Percentiles rank a stretch among this genome's conserved stretches.
Conservation (phyloP, 2,888 invertebrate genomes). For the Hypomecis atomaria region DNA sequence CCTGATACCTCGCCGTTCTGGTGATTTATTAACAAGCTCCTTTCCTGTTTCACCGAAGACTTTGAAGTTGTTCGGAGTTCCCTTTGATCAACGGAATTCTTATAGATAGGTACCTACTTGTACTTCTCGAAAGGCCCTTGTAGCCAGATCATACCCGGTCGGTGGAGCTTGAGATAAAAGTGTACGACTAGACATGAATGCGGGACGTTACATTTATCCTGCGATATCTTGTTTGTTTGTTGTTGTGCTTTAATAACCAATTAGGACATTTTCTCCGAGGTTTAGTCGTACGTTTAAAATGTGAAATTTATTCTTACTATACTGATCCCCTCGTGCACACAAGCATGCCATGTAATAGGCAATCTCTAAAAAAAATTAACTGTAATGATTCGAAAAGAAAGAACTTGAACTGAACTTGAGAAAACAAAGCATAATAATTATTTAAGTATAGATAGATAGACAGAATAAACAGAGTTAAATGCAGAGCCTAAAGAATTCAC, state of each 20-base stretch:
- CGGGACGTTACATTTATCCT: conserved; percentile 4
- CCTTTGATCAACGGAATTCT: conserved; percentile 20
- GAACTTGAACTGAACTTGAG: too few relatives aligned
- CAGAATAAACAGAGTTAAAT: conserved; percentile 9
- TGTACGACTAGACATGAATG: not conserved
- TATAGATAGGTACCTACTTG: conserved; percentile 4
- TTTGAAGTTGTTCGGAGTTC: conserved; percentile 38
- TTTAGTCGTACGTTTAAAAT: not conserved
- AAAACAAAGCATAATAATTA: too few relatives aligned
- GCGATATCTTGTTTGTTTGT: not conserved
- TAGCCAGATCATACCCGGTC: conserved; percentile 13
- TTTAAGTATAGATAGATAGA: not conserved
- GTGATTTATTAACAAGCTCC: conserved; percentile 35
- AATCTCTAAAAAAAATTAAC: too few relatives aligned
- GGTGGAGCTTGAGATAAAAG: conserved; percentile 14
- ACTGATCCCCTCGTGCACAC: too few relatives aligned
- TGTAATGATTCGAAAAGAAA: too few relatives aligned
- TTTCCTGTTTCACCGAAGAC: conserved; percentile 33
- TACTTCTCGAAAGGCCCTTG: conserved; percentile 18
- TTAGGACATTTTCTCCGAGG: not conserved
- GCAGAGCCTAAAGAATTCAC: conserved; percentile 19
- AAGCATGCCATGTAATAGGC: too few relatives aligned
- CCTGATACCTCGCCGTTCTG: not conserved
- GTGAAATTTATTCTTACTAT: not conserved
- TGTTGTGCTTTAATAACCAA: not conserved